A percentile compares a stretch with the other conserved stretches of the same genome.
Evolutionary conservation across 2,797 vertebrate species (phyloP).

Genomic region (Chiroxiphia lanceolata): DNA sequence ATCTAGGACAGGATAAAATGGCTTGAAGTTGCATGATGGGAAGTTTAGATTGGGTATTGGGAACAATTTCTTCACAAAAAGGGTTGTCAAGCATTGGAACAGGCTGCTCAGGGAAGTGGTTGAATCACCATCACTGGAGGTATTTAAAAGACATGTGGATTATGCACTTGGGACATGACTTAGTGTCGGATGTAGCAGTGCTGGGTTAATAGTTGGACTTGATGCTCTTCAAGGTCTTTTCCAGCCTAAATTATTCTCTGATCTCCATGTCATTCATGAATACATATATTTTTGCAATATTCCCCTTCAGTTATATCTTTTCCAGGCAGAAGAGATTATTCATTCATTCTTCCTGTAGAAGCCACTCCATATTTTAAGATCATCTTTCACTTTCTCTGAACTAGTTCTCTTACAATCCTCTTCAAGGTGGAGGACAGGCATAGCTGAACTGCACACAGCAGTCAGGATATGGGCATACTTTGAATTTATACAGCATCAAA

Average conservation of each 20-base stretch:
- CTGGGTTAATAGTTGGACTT: neutral
- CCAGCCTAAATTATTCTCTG: neutral
- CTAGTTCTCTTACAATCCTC: neutral
- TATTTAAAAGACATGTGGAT: neutral
- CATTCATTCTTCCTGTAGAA: neutral
- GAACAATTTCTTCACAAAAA: neutral
- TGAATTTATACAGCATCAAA: neutral
- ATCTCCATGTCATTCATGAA: neutral
- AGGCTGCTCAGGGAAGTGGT: neutral
- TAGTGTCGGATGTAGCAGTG: neutral
- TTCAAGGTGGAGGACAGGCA: neutral
- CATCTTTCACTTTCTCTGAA: neutral
- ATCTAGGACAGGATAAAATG: neutral
- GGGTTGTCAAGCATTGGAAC: neutral
- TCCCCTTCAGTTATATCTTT: neutral
- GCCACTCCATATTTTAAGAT: neutral
- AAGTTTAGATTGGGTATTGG: neutral
- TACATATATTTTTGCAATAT: neutral
- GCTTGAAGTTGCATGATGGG: neutral
- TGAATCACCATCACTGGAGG: neutral
- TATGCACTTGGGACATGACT: neutral
- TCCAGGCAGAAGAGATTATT: neutral
- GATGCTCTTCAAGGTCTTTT: fast-evolving
- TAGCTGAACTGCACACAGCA: neutral
- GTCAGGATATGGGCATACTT: neutral